Evolutionary conservation across 2,888 invertebrate species (phyloP), one percentile per base, ranked within the genome.

Genomic region (Eremobia ochroleuca): DNA sequence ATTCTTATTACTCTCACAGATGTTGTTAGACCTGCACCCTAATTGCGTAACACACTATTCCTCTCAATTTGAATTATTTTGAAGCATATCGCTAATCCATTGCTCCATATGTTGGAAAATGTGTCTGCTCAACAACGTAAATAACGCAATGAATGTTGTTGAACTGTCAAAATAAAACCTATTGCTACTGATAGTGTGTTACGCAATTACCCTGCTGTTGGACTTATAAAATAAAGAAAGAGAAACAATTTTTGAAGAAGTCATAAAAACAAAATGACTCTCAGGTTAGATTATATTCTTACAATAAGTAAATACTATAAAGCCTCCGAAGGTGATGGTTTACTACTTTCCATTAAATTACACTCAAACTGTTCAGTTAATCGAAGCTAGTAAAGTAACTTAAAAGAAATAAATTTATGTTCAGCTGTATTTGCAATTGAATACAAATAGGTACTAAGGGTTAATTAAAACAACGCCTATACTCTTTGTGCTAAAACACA

Each of bases 381-480:
- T 69, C 31, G 46, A 75, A 76, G 68, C 65, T 66, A 46, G 18
- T 69, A 69, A 61, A 76, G 25, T 52, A 66, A 66, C 67, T 61
- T 43, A 65, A 65, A 61, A 52, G 0, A 67, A 66, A 72, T 37
- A 37, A 15, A 59, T 65, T 65, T 61, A 73, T 73, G 64, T 71
- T 66, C 31, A 59, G 28, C 21, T 67, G 64, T 78, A 55, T 81
- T 85, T 72, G 65, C 49, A 73, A 75, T 64, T 78, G 69, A 74
- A 76, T 37, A 76, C 70, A 77, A 78, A 85, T 66, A n/a, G n/a
- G n/a, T n/a, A 78, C 65, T 43, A 77, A 80, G 77, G 76, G 75
- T 78, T 85, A 86, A 87, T 87, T 88, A 87, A 86, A 85, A 84
- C 69, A 81, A 82, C 75, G 81, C 75, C 75, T 73, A 82, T 75